Evolutionary conservation across 2,113 vertebrate genomes (phyloP), one percentile per base, ranked within the genome.

Genomic region (Patagioenas fasciata): DNA sequence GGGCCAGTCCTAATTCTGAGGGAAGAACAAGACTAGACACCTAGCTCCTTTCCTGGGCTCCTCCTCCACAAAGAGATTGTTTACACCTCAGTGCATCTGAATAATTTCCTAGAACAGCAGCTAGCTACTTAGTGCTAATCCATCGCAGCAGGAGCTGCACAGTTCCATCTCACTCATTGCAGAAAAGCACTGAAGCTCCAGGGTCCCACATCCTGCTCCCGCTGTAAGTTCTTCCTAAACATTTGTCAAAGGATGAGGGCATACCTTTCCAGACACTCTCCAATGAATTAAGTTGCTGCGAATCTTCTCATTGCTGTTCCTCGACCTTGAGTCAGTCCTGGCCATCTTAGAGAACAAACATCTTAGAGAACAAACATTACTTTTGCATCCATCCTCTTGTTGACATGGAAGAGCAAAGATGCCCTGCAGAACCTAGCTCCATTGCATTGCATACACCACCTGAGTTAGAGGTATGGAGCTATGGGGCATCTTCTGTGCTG

Each of bases 31-130:
- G 73, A 87, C 26, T 28, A 88, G 75, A 81, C 32, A 93, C 21
- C 40, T 78, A 71, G 15, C 13, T 91, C 62, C 67, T 80, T 86
- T 83, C 34, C 58, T 79, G 54, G 47, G 10, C 19, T 91, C 15
- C 71, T 89, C 38, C 62, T 78, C 71, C 82, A 83, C 82, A 53
- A 94, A 91, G 67, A 80, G 48, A 67, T 74, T 56, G 56, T 78
- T 91, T 90, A 51, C 19, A 64, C 34, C 56, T 90, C 75, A n/a
- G 64, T 91, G 57, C 29, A 48, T 60, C 53, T 60, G 56, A 91
- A 78, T 86, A 60, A 88, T 80, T 93, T 92, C 61, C 42, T 83
- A 67, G 75, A 93, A 82, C 1, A 2, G 54, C 3, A 6, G 50
- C 34, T 69, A 75, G 10, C 42, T 78, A 29, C 64, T 61, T 64